Conservation (phyloP, 2,113 vertebrate species). For the Oxygymnocypris stewartii region DNA sequence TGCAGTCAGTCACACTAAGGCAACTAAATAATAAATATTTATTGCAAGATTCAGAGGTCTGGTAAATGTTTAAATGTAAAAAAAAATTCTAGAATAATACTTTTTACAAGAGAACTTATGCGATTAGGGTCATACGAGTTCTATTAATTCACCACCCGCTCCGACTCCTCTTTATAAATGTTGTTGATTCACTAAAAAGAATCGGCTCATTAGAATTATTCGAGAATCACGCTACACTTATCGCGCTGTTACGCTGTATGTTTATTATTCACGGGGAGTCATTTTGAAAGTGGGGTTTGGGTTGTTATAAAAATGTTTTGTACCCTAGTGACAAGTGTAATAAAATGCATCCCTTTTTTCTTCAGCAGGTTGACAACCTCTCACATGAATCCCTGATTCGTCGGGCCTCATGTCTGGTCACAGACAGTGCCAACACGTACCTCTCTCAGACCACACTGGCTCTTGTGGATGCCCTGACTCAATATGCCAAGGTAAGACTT, state of each 20-base stretch:
- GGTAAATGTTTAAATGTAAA: background rate
- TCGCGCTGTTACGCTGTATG: background rate
- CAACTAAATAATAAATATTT: background rate
- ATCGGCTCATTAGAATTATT: background rate
- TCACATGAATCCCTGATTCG: constrained; percentile 75
- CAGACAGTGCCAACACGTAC: constrained; percentile 76
- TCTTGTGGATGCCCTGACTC: constrained; percentile 71
- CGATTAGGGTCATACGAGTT: background rate
- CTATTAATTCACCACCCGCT: background rate
- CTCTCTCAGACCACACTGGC: constrained; percentile 77
- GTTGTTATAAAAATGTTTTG: too few species aligned
- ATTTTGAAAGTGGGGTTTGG: too few species aligned
- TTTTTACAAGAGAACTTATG: background rate
- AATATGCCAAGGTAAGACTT: constrained; percentile 72
- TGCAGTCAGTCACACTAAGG: background rate
- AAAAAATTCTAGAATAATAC: background rate
- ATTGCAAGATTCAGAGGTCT: background rate
- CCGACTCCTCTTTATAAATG: background rate
- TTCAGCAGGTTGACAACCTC: constrained; percentile 70
- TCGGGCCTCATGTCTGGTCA: constrained; percentile 74
- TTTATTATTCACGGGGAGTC: background rate
- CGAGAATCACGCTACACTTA: background rate
- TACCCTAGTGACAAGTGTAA: background rate
- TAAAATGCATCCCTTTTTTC: background rate
- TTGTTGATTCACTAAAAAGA: background rate